phyloP scores from a whole-genome alignment of 1,140 invertebrate species.

The Phthorimaea operculella region DNA sequence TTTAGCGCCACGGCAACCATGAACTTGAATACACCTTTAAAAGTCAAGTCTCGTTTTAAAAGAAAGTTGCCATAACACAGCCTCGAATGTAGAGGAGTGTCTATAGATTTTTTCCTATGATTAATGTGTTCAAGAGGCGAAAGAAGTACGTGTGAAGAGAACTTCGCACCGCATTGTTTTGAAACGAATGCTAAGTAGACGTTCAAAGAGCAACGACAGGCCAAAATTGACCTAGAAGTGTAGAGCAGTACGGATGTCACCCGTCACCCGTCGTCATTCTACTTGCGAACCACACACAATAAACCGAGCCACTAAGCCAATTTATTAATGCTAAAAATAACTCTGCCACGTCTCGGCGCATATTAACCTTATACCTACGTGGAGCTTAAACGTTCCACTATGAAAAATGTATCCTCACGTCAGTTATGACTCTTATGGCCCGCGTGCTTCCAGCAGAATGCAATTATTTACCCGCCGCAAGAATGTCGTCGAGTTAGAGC shows the following conservation, averaged over 20 bases:
- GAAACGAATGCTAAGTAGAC: constrained; percentile 19
- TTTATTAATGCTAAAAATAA: constrained; percentile 67
- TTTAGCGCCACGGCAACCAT: background rate
- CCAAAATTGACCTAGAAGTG: constrained; percentile 33
- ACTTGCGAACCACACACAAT: constrained; percentile 52
- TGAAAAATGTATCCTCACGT: constrained; percentile 36
- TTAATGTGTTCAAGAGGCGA: background rate
- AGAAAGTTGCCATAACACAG: background rate
- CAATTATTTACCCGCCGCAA: constrained; percentile 33
- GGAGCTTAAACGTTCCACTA: constrained; percentile 38
- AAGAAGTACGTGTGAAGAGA: constrained; percentile 1
- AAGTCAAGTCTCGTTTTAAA: background rate
- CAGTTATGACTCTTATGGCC: constrained; percentile 10
- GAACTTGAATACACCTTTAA: background rate
- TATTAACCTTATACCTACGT: constrained; percentile 60
- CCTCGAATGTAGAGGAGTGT: background rate
- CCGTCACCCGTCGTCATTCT: constrained; percentile 23
- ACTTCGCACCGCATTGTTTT: constrained; percentile 17
- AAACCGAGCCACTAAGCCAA: constrained; percentile 61
- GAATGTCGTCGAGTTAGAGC: constrained; percentile 29
- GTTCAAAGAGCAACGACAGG: constrained; percentile 19
- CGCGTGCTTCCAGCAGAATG: constrained; percentile 28
- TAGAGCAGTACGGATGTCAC: constrained; percentile 25
- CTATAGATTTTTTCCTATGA: constrained; percentile 1
- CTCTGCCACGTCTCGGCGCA: constrained; percentile 49